phyloP scores from a whole-genome alignment of 2,797 vertebrate genomes.

The Gadopsis bispinosus region DNA sequence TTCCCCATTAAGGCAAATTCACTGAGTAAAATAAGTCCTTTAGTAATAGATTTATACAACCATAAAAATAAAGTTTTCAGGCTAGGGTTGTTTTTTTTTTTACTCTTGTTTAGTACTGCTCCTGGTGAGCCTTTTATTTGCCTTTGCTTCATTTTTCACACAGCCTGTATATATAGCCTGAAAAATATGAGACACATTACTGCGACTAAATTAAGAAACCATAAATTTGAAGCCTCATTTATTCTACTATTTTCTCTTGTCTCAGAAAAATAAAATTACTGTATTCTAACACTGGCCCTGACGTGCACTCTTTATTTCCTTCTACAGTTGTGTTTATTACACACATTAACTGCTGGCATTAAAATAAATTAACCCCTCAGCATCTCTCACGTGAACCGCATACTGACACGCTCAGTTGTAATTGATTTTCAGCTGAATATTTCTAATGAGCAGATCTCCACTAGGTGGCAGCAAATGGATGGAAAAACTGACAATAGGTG shows the following conservation, averaged over 20 bases:
- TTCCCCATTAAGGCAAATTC: not conserved
- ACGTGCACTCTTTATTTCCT: conserved; percentile 27
- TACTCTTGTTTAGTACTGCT: conserved; percentile 13
- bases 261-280: conserved; percentile 19
- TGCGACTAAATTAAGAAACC: conserved; percentile 34
- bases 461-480: conserved; percentile 77
- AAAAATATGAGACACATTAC: conserved; percentile 27
- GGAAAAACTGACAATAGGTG: too few relatives aligned
- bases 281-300: conserved; percentile 24
- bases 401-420: not conserved
- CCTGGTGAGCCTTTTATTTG: conserved; percentile 13
- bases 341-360: conserved; percentile 45
- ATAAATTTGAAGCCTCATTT: conserved; percentile 32
- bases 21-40: not conserved
- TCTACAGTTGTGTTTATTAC: conserved; percentile 44
- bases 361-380: conserved; percentile 46
- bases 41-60: conserved; percentile 16
- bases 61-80: conserved; percentile 15
- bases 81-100: not conserved
- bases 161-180: not conserved
- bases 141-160: conserved; percentile 11
- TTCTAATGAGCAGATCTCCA: conserved; percentile 45
- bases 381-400: conserved; percentile 3
- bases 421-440: not conserved
- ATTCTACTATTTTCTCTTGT: conserved; percentile 26